phyloP scores from a whole-genome alignment of 2,888 invertebrate species.

The Patella depressa region DNA sequence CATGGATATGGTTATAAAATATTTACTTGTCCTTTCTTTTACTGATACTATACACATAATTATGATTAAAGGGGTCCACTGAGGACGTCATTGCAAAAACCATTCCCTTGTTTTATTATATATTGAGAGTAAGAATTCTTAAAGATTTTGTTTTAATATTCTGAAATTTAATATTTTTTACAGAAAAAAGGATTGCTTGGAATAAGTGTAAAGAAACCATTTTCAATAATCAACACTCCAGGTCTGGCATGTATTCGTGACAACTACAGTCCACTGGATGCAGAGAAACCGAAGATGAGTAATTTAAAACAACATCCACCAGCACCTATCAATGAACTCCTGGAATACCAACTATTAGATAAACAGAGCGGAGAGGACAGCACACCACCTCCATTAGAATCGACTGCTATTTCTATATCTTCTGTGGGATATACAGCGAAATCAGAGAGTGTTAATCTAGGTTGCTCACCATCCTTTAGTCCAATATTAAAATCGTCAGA shows the following conservation, averaged over 20 bases:
- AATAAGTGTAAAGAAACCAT: slow-evolving; percentile 47
- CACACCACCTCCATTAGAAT: slow-evolving; percentile 12
- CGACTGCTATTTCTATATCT: neutral
- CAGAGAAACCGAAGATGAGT: slow-evolving; percentile 33
- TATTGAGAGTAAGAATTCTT: too few relatives aligned
- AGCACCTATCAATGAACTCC: neutral
- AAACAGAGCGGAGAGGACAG: neutral
- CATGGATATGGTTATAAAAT: too few relatives aligned
- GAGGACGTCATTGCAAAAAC: too few relatives aligned
- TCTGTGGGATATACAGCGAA: neutral
- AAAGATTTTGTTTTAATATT: too few relatives aligned
- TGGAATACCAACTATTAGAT: neutral
- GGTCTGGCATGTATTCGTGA: slow-evolving; percentile 54
- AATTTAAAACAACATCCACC: slow-evolving; percentile 2
- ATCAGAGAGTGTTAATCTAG: neutral
- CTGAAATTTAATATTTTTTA: slow-evolving; percentile 23
- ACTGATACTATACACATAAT: too few relatives aligned
- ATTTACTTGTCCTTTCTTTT: too few relatives aligned
- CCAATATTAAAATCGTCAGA: slow-evolving; percentile 3
- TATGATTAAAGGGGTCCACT: too few relatives aligned
- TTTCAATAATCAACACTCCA: slow-evolving; percentile 57
- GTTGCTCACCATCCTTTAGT: slow-evolving; percentile 1
- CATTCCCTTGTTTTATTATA: too few relatives aligned
- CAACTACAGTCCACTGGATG: slow-evolving; percentile 51
- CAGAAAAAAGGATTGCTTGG: slow-evolving; percentile 54